A percentile compares a stretch with the other conserved stretches of the same genome.
Conservation (phyloP, 2,888 invertebrate genomes). For the Gandaritis pyraliata region DNA sequence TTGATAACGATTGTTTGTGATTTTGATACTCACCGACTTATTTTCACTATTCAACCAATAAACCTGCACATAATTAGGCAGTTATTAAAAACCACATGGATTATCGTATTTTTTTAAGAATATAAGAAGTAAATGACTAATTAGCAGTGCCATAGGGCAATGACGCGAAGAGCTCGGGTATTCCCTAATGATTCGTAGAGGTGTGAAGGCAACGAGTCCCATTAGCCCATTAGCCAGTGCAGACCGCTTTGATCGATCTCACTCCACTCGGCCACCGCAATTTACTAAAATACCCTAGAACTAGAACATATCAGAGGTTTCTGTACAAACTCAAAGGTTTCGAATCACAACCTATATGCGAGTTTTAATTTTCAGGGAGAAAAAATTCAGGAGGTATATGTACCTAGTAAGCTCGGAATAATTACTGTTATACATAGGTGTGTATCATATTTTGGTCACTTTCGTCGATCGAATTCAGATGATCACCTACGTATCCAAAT, state of each 20-base stretch:
- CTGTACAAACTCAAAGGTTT: too few relatives aligned
- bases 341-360: not conserved
- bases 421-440: too few relatives aligned
- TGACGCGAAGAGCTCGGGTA: slow-evolving; percentile 7
- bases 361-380: not conserved
- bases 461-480: too few relatives aligned
- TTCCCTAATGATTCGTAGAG: slow-evolving; percentile 10
- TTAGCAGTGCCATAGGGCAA: not conserved
- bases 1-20: not conserved
- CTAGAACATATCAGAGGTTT: not conserved
- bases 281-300: slow-evolving; percentile 4
- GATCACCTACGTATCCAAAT: too few relatives aligned
- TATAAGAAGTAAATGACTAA: not conserved
- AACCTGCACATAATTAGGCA: too few relatives aligned
- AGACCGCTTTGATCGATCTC: slow-evolving; percentile 14
- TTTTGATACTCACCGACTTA: not conserved
- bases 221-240: slow-evolving; percentile 15
- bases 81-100: too few relatives aligned
- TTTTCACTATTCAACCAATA: not conserved
- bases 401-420: too few relatives aligned
- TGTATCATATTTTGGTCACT: too few relatives aligned
- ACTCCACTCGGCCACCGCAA: slow-evolving; percentile 14
- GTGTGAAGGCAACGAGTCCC: slow-evolving; percentile 19
- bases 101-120: too few relatives aligned
- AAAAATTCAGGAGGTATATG: too few relatives aligned